Evolutionary conservation across 1,140 invertebrate species (phyloP).

Genomic region (Colletes latitarsis): DNA sequence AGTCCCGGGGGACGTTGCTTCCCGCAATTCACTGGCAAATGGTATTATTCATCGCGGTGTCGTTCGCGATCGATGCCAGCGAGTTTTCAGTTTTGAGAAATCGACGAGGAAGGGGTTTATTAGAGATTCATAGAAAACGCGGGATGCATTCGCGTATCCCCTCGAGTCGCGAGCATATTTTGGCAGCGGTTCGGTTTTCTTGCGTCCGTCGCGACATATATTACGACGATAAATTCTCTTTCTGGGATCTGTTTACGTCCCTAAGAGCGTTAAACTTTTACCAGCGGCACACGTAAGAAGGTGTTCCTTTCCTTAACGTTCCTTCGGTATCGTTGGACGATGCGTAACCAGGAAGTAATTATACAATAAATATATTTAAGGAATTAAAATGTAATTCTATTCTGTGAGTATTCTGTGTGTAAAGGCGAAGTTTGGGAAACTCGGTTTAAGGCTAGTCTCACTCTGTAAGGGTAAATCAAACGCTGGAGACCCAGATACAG

Average conservation of each 20-base stretch:
- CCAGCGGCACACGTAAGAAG: background rate
- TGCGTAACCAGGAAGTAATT: too few relatives aligned
- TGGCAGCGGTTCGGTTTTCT: background rate
- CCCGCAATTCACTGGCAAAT: background rate
- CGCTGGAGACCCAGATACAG: background rate
- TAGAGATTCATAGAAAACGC: constrained; percentile 14
- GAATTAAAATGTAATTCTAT: too few relatives aligned
- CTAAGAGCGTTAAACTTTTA: background rate
- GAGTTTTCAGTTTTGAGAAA: constrained; percentile 22
- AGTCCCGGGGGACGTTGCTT: constrained; percentile 12
- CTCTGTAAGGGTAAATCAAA: background rate
- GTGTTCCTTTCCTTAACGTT: too few relatives aligned
- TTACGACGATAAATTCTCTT: constrained; percentile 1
- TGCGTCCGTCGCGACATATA: background rate
- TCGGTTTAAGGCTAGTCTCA: too few relatives aligned
- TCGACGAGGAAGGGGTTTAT: constrained; percentile 3
- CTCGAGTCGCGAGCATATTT: background rate
- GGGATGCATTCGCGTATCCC: too few relatives aligned
- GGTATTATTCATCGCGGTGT: constrained; percentile 31
- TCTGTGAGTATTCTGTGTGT: too few relatives aligned
- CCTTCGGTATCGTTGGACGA: too few relatives aligned
- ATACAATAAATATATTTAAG: too few relatives aligned
- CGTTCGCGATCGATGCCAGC: background rate
- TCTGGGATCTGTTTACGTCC: constrained; percentile 17
- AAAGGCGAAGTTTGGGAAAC: too few relatives aligned